Evolutionary conservation across 2,113 vertebrate species (phyloP).

Genomic region (Nannospalax galili): DNA sequence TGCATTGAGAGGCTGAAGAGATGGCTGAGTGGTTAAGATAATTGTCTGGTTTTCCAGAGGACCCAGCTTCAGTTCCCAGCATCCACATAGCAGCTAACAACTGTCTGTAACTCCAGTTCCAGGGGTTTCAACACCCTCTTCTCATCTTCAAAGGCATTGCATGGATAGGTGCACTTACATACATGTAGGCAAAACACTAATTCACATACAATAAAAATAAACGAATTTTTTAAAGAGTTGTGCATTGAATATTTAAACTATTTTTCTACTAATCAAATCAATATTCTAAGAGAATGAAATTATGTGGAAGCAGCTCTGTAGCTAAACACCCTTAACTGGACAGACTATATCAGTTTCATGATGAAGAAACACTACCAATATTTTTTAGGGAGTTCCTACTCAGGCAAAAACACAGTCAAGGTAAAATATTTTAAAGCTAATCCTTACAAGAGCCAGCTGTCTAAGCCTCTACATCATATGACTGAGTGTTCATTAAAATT

Average conservation of each 20-base stretch:
- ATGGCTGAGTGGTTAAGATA: no score
- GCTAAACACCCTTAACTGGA: not conserved
- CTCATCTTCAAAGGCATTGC: no score
- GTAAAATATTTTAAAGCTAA: conserved; percentile 12
- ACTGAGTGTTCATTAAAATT: not conserved
- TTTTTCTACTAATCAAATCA: conserved; percentile 3
- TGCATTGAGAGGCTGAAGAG: not conserved
- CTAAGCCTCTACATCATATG: not conserved
- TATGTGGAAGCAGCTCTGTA: not conserved
- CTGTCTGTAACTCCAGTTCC: no score
- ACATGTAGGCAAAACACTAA: no score
- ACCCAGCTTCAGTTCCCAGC: no score
- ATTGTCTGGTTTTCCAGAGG: no score
- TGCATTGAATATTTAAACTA: not conserved
- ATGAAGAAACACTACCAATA: not conserved
- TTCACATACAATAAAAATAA: no score
- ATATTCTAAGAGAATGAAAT: not conserved
- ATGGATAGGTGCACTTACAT: no score
- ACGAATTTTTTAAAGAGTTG: not conserved
- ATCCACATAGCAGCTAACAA: no score
- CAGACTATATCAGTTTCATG: not conserved
- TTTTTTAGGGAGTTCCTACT: not conserved
- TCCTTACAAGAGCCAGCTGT: not conserved
- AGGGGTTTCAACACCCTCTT: no score
- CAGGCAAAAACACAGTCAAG: not conserved